Conservation (phyloP, 1,140 invertebrate genomes). For the Drosophila nigromelanica region DNA sequence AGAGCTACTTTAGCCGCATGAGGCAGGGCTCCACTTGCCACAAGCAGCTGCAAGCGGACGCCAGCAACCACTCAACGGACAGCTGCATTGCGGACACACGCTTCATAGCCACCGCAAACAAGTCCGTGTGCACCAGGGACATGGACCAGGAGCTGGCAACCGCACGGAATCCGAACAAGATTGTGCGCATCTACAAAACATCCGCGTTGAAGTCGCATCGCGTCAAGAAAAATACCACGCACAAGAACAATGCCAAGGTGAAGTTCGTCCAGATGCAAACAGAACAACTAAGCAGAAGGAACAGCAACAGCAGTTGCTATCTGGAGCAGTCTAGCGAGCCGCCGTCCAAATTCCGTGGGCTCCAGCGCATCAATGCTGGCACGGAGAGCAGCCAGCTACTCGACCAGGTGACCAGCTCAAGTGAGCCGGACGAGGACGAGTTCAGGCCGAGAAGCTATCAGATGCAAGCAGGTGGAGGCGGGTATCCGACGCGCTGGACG, state of each 20-base stretch:
- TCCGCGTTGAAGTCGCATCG: not conserved
- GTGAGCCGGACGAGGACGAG: no score
- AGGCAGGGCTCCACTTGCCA: not conserved
- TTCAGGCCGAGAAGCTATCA: no score
- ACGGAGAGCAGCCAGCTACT: no score
- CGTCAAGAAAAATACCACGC: no score
- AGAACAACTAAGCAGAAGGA: not conserved
- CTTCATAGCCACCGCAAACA: conserved; percentile 29
- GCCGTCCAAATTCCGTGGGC: no score
- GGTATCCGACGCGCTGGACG: conserved; percentile 3
- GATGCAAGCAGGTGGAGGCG: no score
- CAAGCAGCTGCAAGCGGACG: conserved; percentile 17
- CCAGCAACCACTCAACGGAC: not conserved
- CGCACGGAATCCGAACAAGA: not conserved
- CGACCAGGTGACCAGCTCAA: no score
- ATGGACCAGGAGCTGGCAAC: not conserved
- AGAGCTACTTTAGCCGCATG: conserved; percentile 6
- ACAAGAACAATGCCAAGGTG: not conserved
- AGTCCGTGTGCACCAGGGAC: conserved; percentile 25
- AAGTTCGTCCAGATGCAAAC: conserved; percentile 11
- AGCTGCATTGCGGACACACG: not conserved
- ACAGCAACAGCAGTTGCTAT: not conserved
- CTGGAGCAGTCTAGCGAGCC: not conserved
- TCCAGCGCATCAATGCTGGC: no score
- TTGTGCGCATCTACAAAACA: conserved; percentile 1